Conservation (phyloP, 2,113 vertebrate species). For the Verasper variegatus region DNA sequence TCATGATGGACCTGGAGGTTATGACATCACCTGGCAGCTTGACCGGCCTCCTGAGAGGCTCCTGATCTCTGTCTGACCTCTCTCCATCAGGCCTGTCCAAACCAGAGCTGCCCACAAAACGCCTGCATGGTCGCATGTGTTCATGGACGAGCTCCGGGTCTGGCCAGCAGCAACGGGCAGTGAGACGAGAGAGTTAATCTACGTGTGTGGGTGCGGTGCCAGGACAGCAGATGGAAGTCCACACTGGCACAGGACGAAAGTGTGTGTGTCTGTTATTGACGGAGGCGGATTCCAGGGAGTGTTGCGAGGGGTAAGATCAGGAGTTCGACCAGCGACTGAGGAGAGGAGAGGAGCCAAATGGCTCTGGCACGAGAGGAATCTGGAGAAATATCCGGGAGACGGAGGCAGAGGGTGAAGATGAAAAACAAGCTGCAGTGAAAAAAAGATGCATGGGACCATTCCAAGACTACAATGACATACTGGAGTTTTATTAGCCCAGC, state of each 20-base stretch:
- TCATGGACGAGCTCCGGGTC: slow-evolving; percentile 24
- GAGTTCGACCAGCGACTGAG: slow-evolving; percentile 47
- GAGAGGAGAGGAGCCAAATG: slow-evolving; percentile 44
- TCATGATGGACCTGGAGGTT: slow-evolving; percentile 8
- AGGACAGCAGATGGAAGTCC: slow-evolving; percentile 76
- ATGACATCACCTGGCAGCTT: slow-evolving; percentile 3
- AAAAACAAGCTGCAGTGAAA: slow-evolving; percentile 4
- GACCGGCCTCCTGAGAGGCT: slow-evolving; percentile 14
- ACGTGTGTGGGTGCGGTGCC: slow-evolving; percentile 32
- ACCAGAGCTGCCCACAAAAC: slow-evolving; percentile 5
- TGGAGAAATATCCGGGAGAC: slow-evolving; percentile 23
- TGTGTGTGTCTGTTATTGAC: slow-evolving; percentile 59
- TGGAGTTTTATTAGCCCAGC: slow-evolving; percentile 37
- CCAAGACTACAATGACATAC: slow-evolving; percentile 9
- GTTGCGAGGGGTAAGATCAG: slow-evolving; percentile 34
- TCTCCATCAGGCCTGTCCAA: slow-evolving; percentile 1
- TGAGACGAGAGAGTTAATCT: slow-evolving; percentile 54
- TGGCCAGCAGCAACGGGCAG: slow-evolving; percentile 27
- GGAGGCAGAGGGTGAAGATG: slow-evolving; percentile 20
- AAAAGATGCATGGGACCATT: slow-evolving; percentile 3
- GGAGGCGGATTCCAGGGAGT: slow-evolving; percentile 40
- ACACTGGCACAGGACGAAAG: slow-evolving; percentile 52
- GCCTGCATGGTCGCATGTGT: background rate
- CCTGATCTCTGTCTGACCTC: slow-evolving; percentile 38
- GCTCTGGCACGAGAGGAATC: slow-evolving; percentile 31